phyloP scores from a whole-genome alignment of 2,113 vertebrate species.

The Neofelis nebulosa region DNA sequence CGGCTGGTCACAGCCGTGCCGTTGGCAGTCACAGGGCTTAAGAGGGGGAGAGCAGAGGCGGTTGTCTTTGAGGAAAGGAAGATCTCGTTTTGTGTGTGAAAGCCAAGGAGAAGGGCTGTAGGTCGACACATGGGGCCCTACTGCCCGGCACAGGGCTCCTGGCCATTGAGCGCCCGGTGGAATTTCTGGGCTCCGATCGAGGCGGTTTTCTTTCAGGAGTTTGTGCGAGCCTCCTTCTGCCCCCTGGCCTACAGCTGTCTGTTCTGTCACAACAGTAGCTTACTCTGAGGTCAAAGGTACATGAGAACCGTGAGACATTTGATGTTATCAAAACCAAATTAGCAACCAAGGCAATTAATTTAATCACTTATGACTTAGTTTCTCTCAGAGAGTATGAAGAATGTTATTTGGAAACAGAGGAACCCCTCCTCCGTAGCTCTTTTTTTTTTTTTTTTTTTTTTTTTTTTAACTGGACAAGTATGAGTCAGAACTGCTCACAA shows the following conservation, averaged over 20 bases:
- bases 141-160: neutral
- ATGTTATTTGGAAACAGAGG: slow-evolving; percentile 64
- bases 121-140: rapidly evolving
- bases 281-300: slow-evolving; percentile 80
- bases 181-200: slow-evolving; percentile 81
- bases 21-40: slow-evolving; percentile 69
- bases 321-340: slow-evolving; percentile 86
- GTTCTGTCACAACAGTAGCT: slow-evolving; percentile 84
- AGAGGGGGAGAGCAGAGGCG: slow-evolving; percentile 20
- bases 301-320: slow-evolving; percentile 81
- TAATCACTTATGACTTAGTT: slow-evolving; percentile 72
- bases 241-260: slow-evolving; percentile 78
- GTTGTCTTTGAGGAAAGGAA: slow-evolving; percentile 1
- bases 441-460: slow-evolving; percentile 34
- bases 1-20: slow-evolving; percentile 45
- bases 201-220: slow-evolving; percentile 84
- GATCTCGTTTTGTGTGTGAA: neutral
- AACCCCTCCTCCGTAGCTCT: neutral
- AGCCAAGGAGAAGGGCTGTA: neutral
- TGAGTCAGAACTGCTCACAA: slow-evolving; percentile 53
- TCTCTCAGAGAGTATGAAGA: slow-evolving; percentile 62
- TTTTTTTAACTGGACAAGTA: neutral
- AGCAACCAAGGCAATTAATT: slow-evolving; percentile 73
- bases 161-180: neutral
- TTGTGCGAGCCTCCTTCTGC: slow-evolving; percentile 26